These are phyloP conservation scores for Brachionus sp. DNA, from an alignment of 1,140 invertebrate genomes.

Conservation along the genomic window DNA sequence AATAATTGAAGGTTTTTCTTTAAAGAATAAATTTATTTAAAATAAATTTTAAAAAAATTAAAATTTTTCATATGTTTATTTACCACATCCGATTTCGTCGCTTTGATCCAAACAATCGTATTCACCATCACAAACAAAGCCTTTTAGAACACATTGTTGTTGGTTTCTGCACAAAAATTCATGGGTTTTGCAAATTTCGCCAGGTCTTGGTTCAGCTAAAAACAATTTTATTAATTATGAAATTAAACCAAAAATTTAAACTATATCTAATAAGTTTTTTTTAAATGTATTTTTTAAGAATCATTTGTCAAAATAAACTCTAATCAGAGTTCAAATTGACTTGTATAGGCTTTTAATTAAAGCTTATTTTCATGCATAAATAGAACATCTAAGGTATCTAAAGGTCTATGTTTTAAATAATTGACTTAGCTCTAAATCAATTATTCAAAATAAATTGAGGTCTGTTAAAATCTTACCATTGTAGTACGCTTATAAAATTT, in stretches of 20 bases:
- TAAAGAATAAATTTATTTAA: constrained; percentile 75
- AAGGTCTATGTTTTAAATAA: not conserved
- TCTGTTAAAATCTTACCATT: not conserved
- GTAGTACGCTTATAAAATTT: constrained; percentile 2
- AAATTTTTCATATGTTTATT: no score
- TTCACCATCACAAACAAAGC: constrained; percentile 85
- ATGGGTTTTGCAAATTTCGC: constrained; percentile 71
- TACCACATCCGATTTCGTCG: constrained; percentile 83
- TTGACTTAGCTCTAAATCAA: not conserved
- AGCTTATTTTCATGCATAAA: not conserved
- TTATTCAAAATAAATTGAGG: not conserved
- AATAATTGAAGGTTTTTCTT: constrained; percentile 64
- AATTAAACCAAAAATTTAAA: not conserved
- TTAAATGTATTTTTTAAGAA: not conserved
- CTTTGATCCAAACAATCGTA: constrained; percentile 80
- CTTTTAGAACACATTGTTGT: constrained; percentile 83
- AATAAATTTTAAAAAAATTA: constrained; percentile 64
- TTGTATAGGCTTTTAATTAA: not conserved
- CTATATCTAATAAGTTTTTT: no score
- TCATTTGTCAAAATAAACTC: not conserved
- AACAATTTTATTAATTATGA: not conserved
- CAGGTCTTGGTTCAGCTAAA: constrained; percentile 50
- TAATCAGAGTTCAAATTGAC: not conserved
- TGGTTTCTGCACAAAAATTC: constrained; percentile 76
- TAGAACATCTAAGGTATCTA: not conserved